Evolutionary conservation across 2,888 invertebrate genomes (phyloP), one percentile per base, ranked within the genome.

Genomic region (Pegoplata infirma): DNA sequence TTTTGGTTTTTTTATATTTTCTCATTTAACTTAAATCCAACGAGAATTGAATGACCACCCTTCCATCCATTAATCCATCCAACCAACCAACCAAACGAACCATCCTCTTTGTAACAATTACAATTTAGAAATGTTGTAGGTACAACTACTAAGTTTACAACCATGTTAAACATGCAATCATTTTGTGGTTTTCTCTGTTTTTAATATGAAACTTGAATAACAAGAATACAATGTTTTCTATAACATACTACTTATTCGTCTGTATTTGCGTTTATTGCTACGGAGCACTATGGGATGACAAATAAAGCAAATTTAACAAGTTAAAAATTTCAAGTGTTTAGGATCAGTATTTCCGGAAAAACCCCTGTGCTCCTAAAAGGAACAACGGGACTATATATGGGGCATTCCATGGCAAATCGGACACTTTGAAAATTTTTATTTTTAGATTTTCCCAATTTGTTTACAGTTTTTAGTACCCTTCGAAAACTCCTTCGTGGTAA

Each of bases 151-250:
- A 40, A 25, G 47, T 68, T 68, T 69, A 61, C 75, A 68, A 63
- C 3, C 75, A 69, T 55, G 61, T 75, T 75, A 12, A 63, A 69
- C 75, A 75, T 75, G 75, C 75, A 75, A 75, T 63, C 63, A 69
- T 68, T 69, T 63, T 61, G 56, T 69, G 61, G 61, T 56, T 73
- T 75, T 17, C 61, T 56, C 14, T 66, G n/a, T n/a, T n/a, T 68
- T 53, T 58, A 19, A 49, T 17, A 56, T 49, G 16, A 68, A 68
- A 63, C 68, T 51, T n/a, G 28, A 68, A 56, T 55, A 28, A 44
- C 36, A 16, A 40, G 47, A 63, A 56, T 21, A 44, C 10, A 32
- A 32, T 10, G 32, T 32, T 32, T 32, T 32, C 32, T 32, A 10
- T 32, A 4, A 32, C 12, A n/a, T 25, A 25, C 6, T 25, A 5